Percentiles rank a stretch among this genome's conserved stretches.
Conservation (phyloP, 92 coral and sea anemone genomes). For the Metridium senile region DNA sequence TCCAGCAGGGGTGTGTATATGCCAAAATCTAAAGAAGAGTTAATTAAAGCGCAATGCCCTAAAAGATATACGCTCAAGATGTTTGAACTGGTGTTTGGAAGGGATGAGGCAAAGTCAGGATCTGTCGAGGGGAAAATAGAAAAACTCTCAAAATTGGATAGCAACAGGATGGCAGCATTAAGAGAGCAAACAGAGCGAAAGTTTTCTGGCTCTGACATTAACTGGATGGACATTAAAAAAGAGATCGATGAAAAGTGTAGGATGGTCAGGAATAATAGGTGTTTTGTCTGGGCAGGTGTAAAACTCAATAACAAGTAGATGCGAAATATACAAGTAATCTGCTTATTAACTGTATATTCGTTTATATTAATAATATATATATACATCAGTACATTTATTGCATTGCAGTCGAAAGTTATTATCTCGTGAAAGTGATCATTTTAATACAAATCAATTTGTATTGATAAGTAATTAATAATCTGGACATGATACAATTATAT, state of each 20-base stretch:
- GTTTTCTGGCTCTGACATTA: not conserved
- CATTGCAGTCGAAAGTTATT: not conserved
- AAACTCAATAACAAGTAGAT: not conserved
- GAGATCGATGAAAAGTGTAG: conserved; percentile 17
- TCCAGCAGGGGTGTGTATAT: conserved; percentile 37
- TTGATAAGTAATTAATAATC: not conserved
- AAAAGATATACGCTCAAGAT: conserved; percentile 34
- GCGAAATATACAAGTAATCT: not conserved
- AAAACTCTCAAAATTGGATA: conserved; percentile 30
- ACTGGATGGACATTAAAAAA: conserved; percentile 16
- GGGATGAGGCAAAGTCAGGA: conserved; percentile 24
- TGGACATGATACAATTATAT: no score
- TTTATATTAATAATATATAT: no score
- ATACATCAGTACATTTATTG: no score
- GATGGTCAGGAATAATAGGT: conserved; percentile 28
- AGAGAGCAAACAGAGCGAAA: not conserved
- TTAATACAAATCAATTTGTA: not conserved
- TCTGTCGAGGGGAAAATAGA: conserved; percentile 39
- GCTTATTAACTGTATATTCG: not conserved
- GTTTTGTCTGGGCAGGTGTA: no score
- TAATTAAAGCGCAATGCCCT: conserved; percentile 23
- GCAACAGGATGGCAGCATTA: conserved; percentile 23
- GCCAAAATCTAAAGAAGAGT: conserved; percentile 10
- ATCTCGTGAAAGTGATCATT: not conserved
- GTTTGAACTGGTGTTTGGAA: conserved; percentile 39